Evolutionary conservation across 2,797 vertebrate species (phyloP), one percentile per base, ranked within the genome.

Genomic region (Sarcophilus harrisii): DNA sequence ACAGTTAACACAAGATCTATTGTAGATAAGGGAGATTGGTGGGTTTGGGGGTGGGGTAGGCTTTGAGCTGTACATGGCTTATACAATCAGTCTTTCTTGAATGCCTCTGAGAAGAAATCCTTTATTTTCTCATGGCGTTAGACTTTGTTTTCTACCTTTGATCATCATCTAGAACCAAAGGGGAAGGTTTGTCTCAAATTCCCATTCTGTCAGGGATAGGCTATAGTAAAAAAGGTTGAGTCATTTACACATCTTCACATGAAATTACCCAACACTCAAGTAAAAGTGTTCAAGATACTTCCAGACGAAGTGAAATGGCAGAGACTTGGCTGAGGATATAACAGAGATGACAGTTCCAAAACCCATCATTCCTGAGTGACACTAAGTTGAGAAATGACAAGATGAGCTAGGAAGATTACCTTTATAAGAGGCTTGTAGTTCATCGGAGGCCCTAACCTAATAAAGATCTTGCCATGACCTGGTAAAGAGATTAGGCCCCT

Each of bases 1-100:
- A 98, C 96, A 91, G 98, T 98, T 98, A 98, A 98, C 98, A 98
- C 97, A 98, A 98, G 98, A 98, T 98, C 98, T 98, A 97, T 98
- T 98, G 97, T 98, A 97, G 97, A 98, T 98, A 98, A 2, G 93
- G 97, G 97, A 97, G 98, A 98, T 98, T 98, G 73, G 73, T 98
- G 97, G 97, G 94, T 97, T 54, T 94, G 90, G 52, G 58, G 32
- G 29, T 60, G 32, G 94, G 55, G 90, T 94, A 93, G 73, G 21
- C 21, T 96, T 96, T 94, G 90, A 91, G 38, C 60, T 92, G 73
- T 9, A 27, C 27, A 58, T 94, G 73, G 49, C 92, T 62, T n/a
- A n/a, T 93, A 92, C 90, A 94, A 62, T 55, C 30, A 96, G 87
- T 21, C 12, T 58, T 96, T 94, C 54, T 60, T 90, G 96, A 96